Percentiles rank a stretch among this genome's conserved stretches.
Evolutionary conservation across 1,140 invertebrate genomes (phyloP).

Genomic region (Drosophila littoralis): DNA sequence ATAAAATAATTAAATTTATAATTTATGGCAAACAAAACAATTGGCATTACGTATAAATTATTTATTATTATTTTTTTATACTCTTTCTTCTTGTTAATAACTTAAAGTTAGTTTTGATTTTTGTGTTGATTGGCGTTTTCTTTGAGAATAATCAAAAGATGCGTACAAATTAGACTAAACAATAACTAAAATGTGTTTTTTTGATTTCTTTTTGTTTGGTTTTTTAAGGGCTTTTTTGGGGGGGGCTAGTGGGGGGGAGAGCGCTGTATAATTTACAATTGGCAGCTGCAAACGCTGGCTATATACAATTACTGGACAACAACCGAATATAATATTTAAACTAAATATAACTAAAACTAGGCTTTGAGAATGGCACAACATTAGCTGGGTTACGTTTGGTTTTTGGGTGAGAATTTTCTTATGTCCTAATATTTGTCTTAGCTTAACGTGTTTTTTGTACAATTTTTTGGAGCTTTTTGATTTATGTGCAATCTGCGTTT

Average conservation of each 20-base stretch:
- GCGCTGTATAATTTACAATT: constrained; percentile 73
- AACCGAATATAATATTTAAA: constrained; percentile 18
- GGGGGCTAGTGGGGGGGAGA: neutral
- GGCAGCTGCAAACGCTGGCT: constrained; percentile 54
- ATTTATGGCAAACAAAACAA: constrained; percentile 73
- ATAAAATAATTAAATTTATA: constrained; percentile 64
- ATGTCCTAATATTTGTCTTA: constrained; percentile 34
- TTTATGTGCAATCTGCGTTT: constrained; percentile 60
- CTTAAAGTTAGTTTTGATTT: constrained; percentile 28
- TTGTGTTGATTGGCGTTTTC: constrained; percentile 65
- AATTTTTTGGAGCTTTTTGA: constrained; percentile 53
- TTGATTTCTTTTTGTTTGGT: constrained; percentile 28
- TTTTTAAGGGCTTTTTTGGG: constrained; percentile 28
- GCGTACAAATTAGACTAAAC: constrained; percentile 52
- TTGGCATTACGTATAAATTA: constrained; percentile 43
- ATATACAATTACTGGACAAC: constrained; percentile 66
- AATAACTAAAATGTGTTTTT: constrained; percentile 51
- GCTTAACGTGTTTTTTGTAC: constrained; percentile 54
- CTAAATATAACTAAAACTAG: constrained; percentile 40
- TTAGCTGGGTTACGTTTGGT: constrained; percentile 51
- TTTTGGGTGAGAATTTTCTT: constrained; percentile 46
- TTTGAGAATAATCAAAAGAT: constrained; percentile 67
- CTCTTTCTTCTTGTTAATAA: constrained; percentile 59
- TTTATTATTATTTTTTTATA: constrained; percentile 44
- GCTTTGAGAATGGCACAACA: constrained; percentile 66